Evolutionary conservation across 1,140 invertebrate species (phyloP), one percentile per base, ranked within the genome.

Genomic region (Aplysia californica): DNA sequence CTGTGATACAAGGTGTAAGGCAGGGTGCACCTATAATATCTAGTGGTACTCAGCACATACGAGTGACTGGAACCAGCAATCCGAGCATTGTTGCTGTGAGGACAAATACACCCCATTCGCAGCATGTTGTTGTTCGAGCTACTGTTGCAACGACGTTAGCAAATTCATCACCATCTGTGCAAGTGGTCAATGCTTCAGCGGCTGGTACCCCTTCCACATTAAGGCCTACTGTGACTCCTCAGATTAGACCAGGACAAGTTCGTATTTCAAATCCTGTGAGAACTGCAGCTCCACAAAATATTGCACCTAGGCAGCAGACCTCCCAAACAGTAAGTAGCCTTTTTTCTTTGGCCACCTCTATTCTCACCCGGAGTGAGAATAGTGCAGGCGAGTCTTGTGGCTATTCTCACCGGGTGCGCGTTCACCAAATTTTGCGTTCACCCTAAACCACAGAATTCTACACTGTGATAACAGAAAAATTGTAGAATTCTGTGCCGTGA

Each of bases 111-210:
- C 80, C 70, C 44, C 44, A 79, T 55, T 75, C 78, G 71, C 78
- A 78, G 50, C 84, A 88, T 33, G 85, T 83, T 38, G 83, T 89
- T 36, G 85, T 88, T 44, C 80, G 84, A 41, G 85, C 86, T 44
- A 84, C 84, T 58, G 81, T 88, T 10, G 79, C 82, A 10, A 83
- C 86, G 77, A 81, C 86, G 68, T 66, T 86, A 67, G 78, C 82
- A 76, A 77, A 69, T 80, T 73, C 74, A 81, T 50, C 81, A 66
- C 67, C 73, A 56, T 76, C 85, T 56, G 81, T 96, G 79, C 95
- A 96, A 88, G 95, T 97, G 86, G 91, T 97, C 67, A 96, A 96
- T 91, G 91, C 93, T 39, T 93, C 82, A 82, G 64, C 71, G 65
- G 73, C 80, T 65, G 66, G 33, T 3, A 68, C 65, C 29, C 80